Evolutionary conservation across 2,797 vertebrate species (phyloP), one percentile per base, ranked within the genome.

Genomic region (Poeciliopsis infans): DNA sequence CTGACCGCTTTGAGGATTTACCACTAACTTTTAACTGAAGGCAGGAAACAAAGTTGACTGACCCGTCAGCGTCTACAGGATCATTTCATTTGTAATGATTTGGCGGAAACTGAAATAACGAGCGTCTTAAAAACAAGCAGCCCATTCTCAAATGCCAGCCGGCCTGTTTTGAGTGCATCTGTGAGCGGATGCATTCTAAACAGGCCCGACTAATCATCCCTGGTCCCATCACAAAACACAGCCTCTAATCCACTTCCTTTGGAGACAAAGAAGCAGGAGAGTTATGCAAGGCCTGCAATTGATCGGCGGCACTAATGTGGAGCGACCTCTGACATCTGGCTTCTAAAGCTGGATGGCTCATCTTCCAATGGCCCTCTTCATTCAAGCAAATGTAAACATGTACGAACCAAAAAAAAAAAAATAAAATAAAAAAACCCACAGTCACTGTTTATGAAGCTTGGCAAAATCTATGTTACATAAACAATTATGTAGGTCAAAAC

Each of bases 161-260:
- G 4, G 88, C 88, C 87, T 86, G 81, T 83, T 88, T 83, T 81
- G 86, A 86, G 83, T 70, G 93, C 86, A 88, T 93, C 89, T 90
- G 92, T 74, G 87, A 89, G 88, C 53, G 91, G 79, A 89, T 87
- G 92, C 93, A 94, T 94, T 91, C 92, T 93, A 93, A 94, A 93
- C 80, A 91, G 92, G 87, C 91, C 92, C 84, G 90, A 93, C 93
- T 91, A 94, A 95, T 94, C 90, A 93, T 90, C 87, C 87, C 85
- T 92, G 89, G 89, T 93, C 88, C 84, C 88, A 82, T 86, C 89
- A 91, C 88, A 89, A 84, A 93, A 89, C 89, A 92, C 87, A 82
- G 86, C 85, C 91, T 88, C 89, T 93, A 95, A 94, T 94, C 93
- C 91, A 95, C 94, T 94, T 95, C 94, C 93, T 94, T 90, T 79